Base-by-base conservation (phyloP, 30 jellyfish, hydroid and myxozoan genomes). In the Cassiopea xamachana region DNA sequence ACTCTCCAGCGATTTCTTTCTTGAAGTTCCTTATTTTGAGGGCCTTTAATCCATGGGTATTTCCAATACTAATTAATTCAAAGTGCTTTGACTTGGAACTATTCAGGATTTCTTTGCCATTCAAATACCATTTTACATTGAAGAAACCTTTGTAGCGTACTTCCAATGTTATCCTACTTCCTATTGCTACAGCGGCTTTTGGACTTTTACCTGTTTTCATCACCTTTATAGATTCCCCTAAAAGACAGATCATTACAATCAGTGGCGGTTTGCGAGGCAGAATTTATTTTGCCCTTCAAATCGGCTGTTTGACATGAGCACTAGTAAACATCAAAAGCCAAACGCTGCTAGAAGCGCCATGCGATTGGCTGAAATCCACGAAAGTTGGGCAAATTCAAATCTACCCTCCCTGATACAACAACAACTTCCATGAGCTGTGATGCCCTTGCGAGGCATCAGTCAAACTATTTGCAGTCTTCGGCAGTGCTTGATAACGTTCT, bases 141-240 rank as follows among this genome's bases (percentile, higher is more conserved):
- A 90, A 90, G 39, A 27, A 46, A 6, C 95, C 95, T 39, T 79
- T 88, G 81, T 78, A 88, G 43, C 90, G 86, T 0, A 88, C 95
- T 47, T 78, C 82, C 17, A 88, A 47, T 7, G 47, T 79, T 39
- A 85, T 79, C 79, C 71, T 85, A 1, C 88, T 83, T 10, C 87
- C 89, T 4, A 75, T 27, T 3, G 77, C 77, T 16, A 88, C 90
- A 59, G 71, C n/a, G 17, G 80, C 81, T 69, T 79, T 78, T 62
- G 49, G 58, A 47, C 76, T 58, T 62, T 80, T 80, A 14, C 70
- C 17, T 69, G 95, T 90, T 45, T 69, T 62, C 18, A 88, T 68
- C 55, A 88, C 87, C 7, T 68, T 75, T 0, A 88, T 51, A 43
- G 80, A 67, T 70, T 90, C 79, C 48, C 79, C 95, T 78, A 48